These are phyloP conservation scores for Phainopepla nitens DNA, from an alignment of 2,113 vertebrate genomes.

Conservation along the genomic window DNA sequence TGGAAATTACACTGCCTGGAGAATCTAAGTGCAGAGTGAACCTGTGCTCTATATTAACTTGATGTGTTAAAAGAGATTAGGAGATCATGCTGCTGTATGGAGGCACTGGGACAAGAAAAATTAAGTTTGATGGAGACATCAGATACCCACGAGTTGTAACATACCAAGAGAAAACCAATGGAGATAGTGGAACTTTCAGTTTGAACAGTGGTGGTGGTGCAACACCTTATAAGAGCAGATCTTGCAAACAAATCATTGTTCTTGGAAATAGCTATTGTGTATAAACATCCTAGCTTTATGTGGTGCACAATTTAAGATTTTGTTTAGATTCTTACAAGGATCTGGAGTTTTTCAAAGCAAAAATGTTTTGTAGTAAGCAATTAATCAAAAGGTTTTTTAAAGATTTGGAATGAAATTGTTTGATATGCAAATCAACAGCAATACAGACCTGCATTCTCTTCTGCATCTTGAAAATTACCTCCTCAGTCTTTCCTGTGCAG, in stretches of 20 bases:
- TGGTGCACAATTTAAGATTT: not conserved
- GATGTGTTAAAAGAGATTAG: not conserved
- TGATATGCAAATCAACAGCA: not conserved
- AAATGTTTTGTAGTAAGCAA: not conserved
- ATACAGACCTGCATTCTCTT: not conserved
- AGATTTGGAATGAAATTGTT: not conserved
- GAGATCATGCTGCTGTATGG: not conserved
- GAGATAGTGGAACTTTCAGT: not conserved
- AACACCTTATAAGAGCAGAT: not conserved
- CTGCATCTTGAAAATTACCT: not conserved
- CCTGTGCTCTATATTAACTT: not conserved
- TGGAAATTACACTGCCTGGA: not conserved
- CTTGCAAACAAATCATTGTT: not conserved
- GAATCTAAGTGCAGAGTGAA: not conserved
- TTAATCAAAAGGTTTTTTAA: not conserved
- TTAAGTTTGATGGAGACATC: not conserved
- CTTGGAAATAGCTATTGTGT: slow-evolving; percentile 19
- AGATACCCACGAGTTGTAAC: not conserved
- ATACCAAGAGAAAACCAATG: not conserved
- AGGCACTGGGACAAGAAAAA: not conserved
- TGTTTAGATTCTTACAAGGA: slow-evolving; percentile 1
- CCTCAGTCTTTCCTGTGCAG: not conserved
- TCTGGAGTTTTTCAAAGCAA: not conserved
- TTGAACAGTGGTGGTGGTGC: not conserved
- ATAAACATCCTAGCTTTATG: not conserved